These are phyloP conservation scores for Sarcophaga caerulescens DNA, from an alignment of 2,888 invertebrate species.

Conservation along the genomic window DNA sequence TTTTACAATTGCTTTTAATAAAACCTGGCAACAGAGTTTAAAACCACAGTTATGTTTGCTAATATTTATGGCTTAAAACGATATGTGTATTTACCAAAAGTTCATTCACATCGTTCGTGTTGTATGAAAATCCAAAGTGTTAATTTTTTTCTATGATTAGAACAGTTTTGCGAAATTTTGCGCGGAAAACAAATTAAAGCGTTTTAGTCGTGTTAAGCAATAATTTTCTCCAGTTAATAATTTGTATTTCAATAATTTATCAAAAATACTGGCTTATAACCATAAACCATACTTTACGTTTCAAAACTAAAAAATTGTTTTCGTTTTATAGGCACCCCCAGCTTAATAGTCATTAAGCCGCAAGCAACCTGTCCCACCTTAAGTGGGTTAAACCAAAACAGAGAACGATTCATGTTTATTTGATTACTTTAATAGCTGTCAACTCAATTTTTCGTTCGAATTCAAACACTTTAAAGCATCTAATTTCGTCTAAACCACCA, in stretches of 20 bases:
- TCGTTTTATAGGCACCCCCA: not conserved
- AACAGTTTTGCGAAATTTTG: not conserved
- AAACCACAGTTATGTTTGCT: too few relatives aligned
- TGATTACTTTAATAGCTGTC: conserved; percentile 57
- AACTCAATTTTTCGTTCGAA: conserved; percentile 29
- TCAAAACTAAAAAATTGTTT: not conserved
- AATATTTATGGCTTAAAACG: too few relatives aligned
- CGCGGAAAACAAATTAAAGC: not conserved
- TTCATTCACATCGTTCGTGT: not conserved
- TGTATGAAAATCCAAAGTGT: not conserved
- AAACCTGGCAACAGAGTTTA: too few relatives aligned
- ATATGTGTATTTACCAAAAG: not conserved
- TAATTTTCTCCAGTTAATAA: not conserved
- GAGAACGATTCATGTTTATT: not conserved
- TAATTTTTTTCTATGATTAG: not conserved
- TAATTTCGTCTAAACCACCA: not conserved
- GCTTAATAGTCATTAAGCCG: not conserved
- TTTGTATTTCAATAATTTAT: too few relatives aligned
- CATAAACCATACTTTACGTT: not conserved
- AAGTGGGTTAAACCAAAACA: conserved; percentile 27
- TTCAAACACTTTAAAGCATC: conserved; percentile 8
- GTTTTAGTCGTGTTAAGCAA: not conserved
- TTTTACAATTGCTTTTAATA: too few relatives aligned
- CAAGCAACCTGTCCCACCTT: conserved; percentile 14
- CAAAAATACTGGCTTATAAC: too few relatives aligned